Evolutionary conservation across 2,113 vertebrate species (phyloP), one percentile per base, ranked within the genome.

Genomic region (Noturus placidus): DNA sequence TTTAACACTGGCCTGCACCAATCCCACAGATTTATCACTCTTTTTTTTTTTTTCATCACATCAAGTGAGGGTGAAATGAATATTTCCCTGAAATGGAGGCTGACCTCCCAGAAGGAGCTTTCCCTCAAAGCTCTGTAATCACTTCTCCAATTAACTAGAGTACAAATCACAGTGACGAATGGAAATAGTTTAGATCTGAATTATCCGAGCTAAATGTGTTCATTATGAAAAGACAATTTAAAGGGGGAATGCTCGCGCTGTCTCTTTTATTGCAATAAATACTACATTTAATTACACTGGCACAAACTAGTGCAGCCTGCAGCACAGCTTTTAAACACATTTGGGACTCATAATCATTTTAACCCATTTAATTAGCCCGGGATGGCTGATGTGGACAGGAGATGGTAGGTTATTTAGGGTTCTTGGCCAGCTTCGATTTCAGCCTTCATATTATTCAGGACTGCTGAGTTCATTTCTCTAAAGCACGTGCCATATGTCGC

Each of bases 91-190:
- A 89, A 96, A 98, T 96, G 96, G 96, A 96, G 95, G 95, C 96
- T 95, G 96, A 97, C 97, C 93, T 88, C 92, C 94, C 82, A 2
- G 82, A 27, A 83, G 59, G 59, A 83, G 95, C 96, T 96, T 96
- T 97, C 97, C 97, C 96, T 96, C 95, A 97, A 97, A 97, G 97
- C 95, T 94, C 96, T 94, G 95, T 98, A 98, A 99, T 99, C 98
- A 98, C 97, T 96, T 97, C 97, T 96, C 98, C 97, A 98, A 98
- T 99, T 98, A 99, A 97, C 95, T 97, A 94, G 97, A 97, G 97
- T 97, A 99, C 97, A 98, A 98, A 99, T 99, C 97, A 98, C 95
- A 90, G 93, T 98, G 97, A 98, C 97, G 98, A 98, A 98, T 98
- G 69, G 96, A 93, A 94, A 96, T 95, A 97, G 97, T 98, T 99